Evolutionary conservation across 1,140 invertebrate species (phyloP).

Genomic region (fruit fly (Drosophila melanogaster)): DNA sequence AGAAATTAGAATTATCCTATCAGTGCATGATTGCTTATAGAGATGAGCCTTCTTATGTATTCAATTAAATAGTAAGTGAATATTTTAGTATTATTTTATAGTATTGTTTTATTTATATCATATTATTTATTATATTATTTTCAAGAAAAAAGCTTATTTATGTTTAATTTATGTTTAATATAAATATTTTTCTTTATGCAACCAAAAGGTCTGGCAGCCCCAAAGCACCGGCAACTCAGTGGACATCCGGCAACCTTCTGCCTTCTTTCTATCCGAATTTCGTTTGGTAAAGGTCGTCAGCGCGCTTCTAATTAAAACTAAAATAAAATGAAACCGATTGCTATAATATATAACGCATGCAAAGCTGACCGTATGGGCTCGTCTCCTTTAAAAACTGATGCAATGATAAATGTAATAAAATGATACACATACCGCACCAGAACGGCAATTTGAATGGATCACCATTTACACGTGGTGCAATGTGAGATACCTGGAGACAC

Average conservation of each 20-base stretch:
- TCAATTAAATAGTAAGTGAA: no score
- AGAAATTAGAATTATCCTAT: no score
- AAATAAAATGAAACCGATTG: conserved; percentile 6
- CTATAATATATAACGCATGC: background rate
- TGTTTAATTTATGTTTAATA: no score
- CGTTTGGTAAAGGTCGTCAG: background rate
- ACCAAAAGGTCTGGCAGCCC: conserved; percentile 21
- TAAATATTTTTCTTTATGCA: background rate
- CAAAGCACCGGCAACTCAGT: background rate
- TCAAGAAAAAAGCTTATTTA: no score
- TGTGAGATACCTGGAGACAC: conserved; percentile 7
- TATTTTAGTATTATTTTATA: background rate
- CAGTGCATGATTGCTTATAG: no score
- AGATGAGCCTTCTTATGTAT: no score
- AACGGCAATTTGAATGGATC: background rate
- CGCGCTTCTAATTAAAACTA: background rate
- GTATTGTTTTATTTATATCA: background rate
- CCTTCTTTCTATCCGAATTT: conserved; percentile 7
- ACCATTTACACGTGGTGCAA: conserved; percentile 23
- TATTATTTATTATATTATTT: background rate
- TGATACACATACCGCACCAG: background rate
- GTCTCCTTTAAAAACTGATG: background rate
- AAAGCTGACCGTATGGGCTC: no score
- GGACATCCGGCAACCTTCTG: conserved; percentile 21
- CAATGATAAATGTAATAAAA: background rate